A percentile compares a stretch with the other conserved stretches of the same genome.
Evolutionary conservation across 2,797 vertebrate species (phyloP).

Genomic region (Hippoglossus hippoglossus): DNA sequence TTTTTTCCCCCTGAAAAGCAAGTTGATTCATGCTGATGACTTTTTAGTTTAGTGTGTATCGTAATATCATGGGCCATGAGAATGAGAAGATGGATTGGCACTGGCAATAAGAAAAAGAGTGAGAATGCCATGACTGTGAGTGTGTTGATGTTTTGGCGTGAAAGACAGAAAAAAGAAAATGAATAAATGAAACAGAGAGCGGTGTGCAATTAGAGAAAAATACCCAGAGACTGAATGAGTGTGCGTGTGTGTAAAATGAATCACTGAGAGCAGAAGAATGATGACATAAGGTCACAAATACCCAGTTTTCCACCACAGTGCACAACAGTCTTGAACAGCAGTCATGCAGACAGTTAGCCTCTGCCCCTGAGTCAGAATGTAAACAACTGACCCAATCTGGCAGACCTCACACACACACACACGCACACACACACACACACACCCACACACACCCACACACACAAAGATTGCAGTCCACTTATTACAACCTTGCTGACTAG

Average conservation of each 20-base stretch:
- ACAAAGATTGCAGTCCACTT: conserved; percentile 54
- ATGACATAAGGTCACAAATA: conserved; percentile 29
- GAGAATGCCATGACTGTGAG: conserved; percentile 14
- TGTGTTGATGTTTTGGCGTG: conserved; percentile 13
- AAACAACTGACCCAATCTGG: conserved; percentile 64
- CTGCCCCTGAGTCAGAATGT: conserved; percentile 44
- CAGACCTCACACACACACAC: conserved; percentile 43
- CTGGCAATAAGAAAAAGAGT: background rate
- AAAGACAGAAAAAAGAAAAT: conserved; percentile 8
- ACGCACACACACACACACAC: conserved; percentile 18
- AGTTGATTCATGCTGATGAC: conserved; percentile 27
- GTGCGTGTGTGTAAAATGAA: conserved; percentile 17
- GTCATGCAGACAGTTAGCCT: conserved; percentile 44
- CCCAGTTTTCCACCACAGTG: conserved; percentile 31
- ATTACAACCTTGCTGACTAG: conserved; percentile 62
- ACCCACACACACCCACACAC: too few species aligned
- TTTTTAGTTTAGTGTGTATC: conserved; percentile 11
- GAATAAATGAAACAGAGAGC: conserved; percentile 1
- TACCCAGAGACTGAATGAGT: conserved; percentile 10
- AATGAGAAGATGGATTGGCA: background rate
- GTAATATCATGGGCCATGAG: conserved; percentile 11
- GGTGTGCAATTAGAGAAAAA: conserved; percentile 5
- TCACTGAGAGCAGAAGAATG: conserved; percentile 14
- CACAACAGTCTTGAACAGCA: conserved; percentile 40
- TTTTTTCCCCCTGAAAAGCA: conserved; percentile 10